Evolutionary conservation across 53 echinoderm and acorn worm species (phyloP).

Genomic region (Astropecten irregularis): DNA sequence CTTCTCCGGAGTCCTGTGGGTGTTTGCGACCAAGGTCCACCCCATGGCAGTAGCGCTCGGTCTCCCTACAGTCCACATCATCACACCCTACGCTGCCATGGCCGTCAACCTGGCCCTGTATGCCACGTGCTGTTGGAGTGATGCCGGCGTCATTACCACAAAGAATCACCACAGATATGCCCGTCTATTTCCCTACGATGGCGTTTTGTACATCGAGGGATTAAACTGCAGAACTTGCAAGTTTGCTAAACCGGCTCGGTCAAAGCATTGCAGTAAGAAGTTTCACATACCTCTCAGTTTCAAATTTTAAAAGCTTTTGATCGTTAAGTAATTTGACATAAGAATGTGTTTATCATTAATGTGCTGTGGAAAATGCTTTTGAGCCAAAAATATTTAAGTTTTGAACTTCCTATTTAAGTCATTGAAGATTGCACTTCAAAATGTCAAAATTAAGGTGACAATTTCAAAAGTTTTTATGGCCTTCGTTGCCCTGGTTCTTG

Average conservation of each 20-base stretch:
- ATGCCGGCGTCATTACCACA: slow-evolving; percentile 75
- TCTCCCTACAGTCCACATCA: slow-evolving; percentile 1
- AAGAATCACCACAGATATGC: slow-evolving; percentile 28
- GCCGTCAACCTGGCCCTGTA: slow-evolving; percentile 63
- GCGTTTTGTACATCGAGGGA: slow-evolving; percentile 58
- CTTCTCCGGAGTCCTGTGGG: slow-evolving; percentile 19
- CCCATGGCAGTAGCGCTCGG: slow-evolving; percentile 29
- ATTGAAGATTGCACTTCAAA: too few species aligned
- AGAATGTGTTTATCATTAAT: too few species aligned
- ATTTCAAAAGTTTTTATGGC: too few species aligned
- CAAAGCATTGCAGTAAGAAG: slow-evolving; percentile 91
- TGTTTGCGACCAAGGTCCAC: slow-evolving; percentile 44
- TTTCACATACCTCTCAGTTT: too few species aligned
- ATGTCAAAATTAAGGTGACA: too few species aligned
- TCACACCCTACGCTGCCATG: slow-evolving; percentile 57
- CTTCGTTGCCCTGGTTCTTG: too few species aligned
- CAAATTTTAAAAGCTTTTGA: not conserved
- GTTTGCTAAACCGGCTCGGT: slow-evolving; percentile 85
- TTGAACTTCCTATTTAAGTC: too few species aligned
- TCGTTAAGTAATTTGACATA: too few species aligned
- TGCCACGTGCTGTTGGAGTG: slow-evolving; percentile 55
- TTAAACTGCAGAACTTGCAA: slow-evolving; percentile 67
- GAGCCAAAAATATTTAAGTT: too few species aligned
- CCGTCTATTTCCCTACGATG: slow-evolving; percentile 65
- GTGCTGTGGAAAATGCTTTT: too few species aligned